Conservation (phyloP, 2,797 vertebrate genomes). For the Pseudochromis fuscus region DNA sequence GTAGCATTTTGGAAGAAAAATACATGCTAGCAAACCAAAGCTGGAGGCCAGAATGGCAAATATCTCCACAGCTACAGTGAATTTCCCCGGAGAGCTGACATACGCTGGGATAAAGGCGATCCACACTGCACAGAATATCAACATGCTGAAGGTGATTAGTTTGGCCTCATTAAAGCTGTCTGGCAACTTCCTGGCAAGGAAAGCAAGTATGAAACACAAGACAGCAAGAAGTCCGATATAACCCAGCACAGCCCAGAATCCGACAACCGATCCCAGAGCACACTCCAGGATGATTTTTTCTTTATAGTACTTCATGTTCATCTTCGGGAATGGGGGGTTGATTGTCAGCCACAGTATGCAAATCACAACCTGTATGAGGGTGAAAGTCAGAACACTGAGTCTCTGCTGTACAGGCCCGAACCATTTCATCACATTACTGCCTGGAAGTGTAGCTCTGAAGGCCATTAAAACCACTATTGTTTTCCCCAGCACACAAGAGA, state of each 20-base stretch:
- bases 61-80: conserved; percentile 83
- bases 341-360: conserved; percentile 77
- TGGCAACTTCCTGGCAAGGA: conserved; percentile 78
- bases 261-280: conserved; percentile 72
- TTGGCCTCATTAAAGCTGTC: conserved; percentile 83
- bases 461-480: conserved; percentile 79
- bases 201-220: conserved; percentile 78
- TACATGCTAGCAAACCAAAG: conserved; percentile 76
- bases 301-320: conserved; percentile 67
- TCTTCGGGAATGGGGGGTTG: conserved; percentile 73
- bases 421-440: conserved; percentile 74
- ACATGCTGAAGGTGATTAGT: conserved; percentile 82
- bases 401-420: conserved; percentile 74
- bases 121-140: conserved; percentile 83
- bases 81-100: conserved; percentile 82
- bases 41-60: conserved; percentile 83
- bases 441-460: conserved; percentile 75
- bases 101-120: conserved; percentile 82
- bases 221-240: conserved; percentile 80
- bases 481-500: conserved; percentile 80
- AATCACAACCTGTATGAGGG: conserved; percentile 75
- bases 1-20: conserved; percentile 81
- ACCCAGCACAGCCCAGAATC: conserved; percentile 80
- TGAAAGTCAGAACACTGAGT: conserved; percentile 65
- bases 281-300: conserved; percentile 81